Conservation (phyloP, 2,888 invertebrate species). For the Elegia similella region DNA sequence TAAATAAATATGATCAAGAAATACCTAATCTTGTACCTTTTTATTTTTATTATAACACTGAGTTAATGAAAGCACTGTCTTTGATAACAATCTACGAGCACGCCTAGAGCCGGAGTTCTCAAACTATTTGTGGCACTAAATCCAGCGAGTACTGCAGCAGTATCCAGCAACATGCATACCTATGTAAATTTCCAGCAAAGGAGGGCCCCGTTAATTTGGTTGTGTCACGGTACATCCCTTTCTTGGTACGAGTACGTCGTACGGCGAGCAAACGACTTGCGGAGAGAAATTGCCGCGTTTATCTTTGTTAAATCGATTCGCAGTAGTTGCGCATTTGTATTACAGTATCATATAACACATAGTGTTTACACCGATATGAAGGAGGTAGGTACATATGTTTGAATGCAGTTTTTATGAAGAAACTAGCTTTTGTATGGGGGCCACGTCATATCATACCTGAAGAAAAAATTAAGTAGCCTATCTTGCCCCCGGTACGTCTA, state of each 20-base stretch:
- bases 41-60: too few relatives aligned
- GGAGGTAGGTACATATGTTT: too few relatives aligned
- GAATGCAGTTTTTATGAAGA: too few relatives aligned
- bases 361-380: too few relatives aligned
- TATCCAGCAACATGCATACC: slow-evolving; percentile 72
- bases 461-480: too few relatives aligned
- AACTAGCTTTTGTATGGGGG: too few relatives aligned
- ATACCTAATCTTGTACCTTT: background rate
- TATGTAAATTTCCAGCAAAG: slow-evolving; percentile 70
- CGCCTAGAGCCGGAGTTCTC: slow-evolving; percentile 45
- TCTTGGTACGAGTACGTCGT: slow-evolving; percentile 68
- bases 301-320: slow-evolving; percentile 15
- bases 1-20: background rate
- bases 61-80: too few relatives aligned
- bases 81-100: background rate
- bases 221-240: slow-evolving; percentile 76
- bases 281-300: slow-evolving; percentile 11
- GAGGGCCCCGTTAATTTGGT: slow-evolving; percentile 68
- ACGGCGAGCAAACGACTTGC: slow-evolving; percentile 9
- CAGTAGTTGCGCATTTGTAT: background rate
- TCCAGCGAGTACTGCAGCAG: slow-evolving; percentile 55
- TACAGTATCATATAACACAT: too few relatives aligned
- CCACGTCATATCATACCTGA: too few relatives aligned
- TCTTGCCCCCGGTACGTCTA: too few relatives aligned
- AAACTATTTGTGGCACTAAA: slow-evolving; percentile 75